A percentile compares a stretch with the other conserved stretches of the same genome.
These are phyloP conservation scores for Vidua macroura DNA, from an alignment of 2,113 vertebrate species.

Conservation along the genomic window DNA sequence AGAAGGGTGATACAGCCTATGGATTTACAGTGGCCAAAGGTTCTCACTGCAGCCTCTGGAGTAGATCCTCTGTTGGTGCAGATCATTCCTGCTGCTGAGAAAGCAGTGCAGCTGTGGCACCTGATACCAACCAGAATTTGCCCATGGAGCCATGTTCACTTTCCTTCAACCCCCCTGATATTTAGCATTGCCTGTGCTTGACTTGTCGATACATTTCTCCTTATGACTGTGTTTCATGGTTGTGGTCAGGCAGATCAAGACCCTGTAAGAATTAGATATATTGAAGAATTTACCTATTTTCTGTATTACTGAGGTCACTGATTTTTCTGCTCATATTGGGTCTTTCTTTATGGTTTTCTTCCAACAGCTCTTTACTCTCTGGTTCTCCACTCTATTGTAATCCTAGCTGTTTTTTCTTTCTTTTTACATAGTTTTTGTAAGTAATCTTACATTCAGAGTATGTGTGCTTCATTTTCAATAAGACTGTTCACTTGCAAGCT, in stretches of 20 bases:
- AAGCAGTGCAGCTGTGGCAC: rapidly evolving
- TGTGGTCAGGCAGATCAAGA: neutral
- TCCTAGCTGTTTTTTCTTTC: neutral
- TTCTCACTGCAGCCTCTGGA: neutral
- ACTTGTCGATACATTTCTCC: neutral
- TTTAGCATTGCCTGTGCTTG: neutral
- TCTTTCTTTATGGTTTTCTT: neutral
- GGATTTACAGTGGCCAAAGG: neutral
- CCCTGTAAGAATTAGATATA: neutral
- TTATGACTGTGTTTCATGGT: neutral
- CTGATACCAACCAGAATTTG: neutral
- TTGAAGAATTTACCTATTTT: neutral
- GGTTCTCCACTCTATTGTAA: neutral
- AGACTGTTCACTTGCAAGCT: neutral
- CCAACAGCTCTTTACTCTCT: neutral
- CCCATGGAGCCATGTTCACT: neutral
- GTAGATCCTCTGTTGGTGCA: neutral
- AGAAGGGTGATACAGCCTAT: neutral
- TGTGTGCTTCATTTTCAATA: neutral
- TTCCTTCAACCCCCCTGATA: neutral
- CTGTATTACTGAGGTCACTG: neutral
- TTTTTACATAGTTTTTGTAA: neutral
- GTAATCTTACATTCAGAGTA: neutral
- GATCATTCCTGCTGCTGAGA: neutral
- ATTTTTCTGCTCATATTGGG: neutral